phyloP scores from a whole-genome alignment of 2,888 invertebrate genomes.

The Limnephilus auricula region DNA sequence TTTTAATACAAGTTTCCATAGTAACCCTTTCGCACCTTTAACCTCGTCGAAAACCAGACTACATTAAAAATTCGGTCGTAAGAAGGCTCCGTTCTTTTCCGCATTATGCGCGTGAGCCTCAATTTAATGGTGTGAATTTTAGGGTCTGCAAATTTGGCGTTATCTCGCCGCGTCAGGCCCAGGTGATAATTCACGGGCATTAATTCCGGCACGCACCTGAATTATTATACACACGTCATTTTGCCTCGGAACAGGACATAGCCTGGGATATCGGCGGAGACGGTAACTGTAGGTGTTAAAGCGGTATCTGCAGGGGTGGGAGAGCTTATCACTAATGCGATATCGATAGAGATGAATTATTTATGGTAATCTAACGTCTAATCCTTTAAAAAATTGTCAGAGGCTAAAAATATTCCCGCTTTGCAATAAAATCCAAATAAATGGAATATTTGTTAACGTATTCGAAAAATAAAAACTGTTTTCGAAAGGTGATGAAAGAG shows the following conservation, averaged over 20 bases:
- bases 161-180: conserved; percentile 48
- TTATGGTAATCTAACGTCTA: not conserved
- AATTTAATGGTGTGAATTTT: conserved; percentile 48
- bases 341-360: not conserved
- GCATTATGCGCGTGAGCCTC: conserved; percentile 9
- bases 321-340: not conserved
- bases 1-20: not conserved
- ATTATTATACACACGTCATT: conserved; percentile 42
- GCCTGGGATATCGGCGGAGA: not conserved
- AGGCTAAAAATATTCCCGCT: too few species aligned
- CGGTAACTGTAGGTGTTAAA: not conserved
- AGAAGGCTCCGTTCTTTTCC: not conserved
- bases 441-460: too few species aligned
- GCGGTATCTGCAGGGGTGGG: not conserved
- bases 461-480: too few species aligned
- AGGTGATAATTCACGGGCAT: conserved; percentile 47
- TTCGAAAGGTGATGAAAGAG: too few species aligned
- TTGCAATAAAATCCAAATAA: too few species aligned
- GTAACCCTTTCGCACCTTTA: not conserved
- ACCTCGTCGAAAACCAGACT: not conserved
- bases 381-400: too few species aligned
- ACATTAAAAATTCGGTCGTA: not conserved
- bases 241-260: not conserved
- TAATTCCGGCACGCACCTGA: conserved; percentile 51
- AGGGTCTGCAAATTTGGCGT: conserved; percentile 48